These are phyloP conservation scores for Thaumatotibia leucotreta DNA, from an alignment of 1,140 invertebrate species.

Conservation along the genomic window DNA sequence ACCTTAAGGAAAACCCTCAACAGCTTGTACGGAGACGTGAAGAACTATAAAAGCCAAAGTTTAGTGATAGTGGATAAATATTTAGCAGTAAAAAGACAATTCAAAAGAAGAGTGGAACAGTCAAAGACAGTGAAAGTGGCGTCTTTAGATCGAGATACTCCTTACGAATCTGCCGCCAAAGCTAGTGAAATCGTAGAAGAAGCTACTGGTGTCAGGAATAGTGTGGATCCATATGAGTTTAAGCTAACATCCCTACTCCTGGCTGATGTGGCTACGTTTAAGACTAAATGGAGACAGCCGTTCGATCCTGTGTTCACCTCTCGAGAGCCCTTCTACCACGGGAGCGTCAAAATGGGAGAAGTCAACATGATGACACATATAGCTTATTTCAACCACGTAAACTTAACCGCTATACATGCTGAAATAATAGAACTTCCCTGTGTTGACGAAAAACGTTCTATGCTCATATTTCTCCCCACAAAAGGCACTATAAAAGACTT, in stretches of 20 bases:
- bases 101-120: conserved; percentile 29
- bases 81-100: conserved; percentile 39
- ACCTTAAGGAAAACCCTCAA: conserved; percentile 42
- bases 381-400: conserved; percentile 50
- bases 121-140: conserved; percentile 37
- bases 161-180: conserved; percentile 25
- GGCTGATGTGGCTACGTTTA: conserved; percentile 85
- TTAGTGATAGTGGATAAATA: conserved; percentile 44
- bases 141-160: conserved; percentile 37
- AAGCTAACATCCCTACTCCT: conserved; percentile 78
- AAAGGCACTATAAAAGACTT: conserved; percentile 44
- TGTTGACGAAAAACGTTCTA: conserved; percentile 75
- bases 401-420: conserved; percentile 68
- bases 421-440: conserved; percentile 82
- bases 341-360: conserved; percentile 42
- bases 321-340: conserved; percentile 60
- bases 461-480: conserved; percentile 81
- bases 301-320: conserved; percentile 79
- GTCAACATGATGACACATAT: conserved; percentile 73
- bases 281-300: conserved; percentile 80
- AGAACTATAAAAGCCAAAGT: conserved; percentile 32
- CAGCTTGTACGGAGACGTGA: conserved; percentile 32
- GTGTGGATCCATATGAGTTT: conserved; percentile 56
- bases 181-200: conserved; percentile 37
- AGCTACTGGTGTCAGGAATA: conserved; percentile 30